phyloP scores from a whole-genome alignment of 2,797 vertebrate genomes.

The Hemibagrus guttatus region DNA sequence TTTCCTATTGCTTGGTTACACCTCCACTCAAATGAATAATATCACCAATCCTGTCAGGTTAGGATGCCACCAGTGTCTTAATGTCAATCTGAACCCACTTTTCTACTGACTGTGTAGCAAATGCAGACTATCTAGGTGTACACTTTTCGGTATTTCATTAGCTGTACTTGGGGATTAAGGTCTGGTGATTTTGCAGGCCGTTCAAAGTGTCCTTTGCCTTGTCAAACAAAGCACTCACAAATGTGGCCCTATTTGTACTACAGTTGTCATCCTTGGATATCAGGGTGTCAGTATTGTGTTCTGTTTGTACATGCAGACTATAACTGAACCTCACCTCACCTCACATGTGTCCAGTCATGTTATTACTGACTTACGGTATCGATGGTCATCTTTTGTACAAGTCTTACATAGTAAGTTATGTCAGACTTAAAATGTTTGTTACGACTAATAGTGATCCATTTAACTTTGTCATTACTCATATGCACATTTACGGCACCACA shows the following conservation, averaged over 20 bases:
- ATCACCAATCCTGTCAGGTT: not conserved
- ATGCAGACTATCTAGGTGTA: not conserved
- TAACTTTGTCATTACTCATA: not conserved
- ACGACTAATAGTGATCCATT: not conserved
- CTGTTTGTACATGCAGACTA: not conserved
- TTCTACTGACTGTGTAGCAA: not conserved
- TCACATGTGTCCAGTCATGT: not conserved
- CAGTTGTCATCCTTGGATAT: not conserved
- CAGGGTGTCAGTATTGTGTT: not conserved
- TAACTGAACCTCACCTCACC: not conserved
- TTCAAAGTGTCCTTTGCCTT: not conserved
- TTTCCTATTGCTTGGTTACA: not conserved
- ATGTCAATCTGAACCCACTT: not conserved
- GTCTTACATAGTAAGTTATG: not conserved
- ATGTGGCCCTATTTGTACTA: not conserved
- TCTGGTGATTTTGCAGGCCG: not conserved
- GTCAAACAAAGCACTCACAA: not conserved
- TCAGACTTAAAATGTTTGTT: not conserved
- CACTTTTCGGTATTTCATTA: not conserved
- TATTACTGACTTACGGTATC: not conserved
- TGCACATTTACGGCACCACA: not conserved
- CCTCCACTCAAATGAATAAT: not conserved
- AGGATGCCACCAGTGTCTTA: not conserved
- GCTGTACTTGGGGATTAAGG: not conserved
- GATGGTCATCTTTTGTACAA: not conserved